Evolutionary conservation across 2,888 invertebrate genomes (phyloP).

Genomic region (Hemistola chrysoprasaria): DNA sequence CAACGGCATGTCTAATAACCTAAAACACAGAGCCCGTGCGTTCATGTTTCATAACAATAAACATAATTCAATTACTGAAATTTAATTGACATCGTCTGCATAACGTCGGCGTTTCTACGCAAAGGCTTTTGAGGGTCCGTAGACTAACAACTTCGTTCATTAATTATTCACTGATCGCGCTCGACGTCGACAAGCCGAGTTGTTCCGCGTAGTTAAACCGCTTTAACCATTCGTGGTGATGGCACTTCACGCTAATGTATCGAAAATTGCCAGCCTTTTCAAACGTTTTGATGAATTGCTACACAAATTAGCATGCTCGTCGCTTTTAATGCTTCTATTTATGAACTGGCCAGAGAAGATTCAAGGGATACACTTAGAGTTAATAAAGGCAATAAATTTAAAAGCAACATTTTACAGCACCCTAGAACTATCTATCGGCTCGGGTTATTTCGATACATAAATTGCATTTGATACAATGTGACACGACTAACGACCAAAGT

Average conservation of each 20-base stretch:
- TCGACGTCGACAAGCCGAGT: conserved; percentile 32
- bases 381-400: conserved; percentile 5
- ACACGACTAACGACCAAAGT: neutral
- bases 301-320: conserved; percentile 18
- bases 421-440: conserved; percentile 35
- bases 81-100: conserved; percentile 38
- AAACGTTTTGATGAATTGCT: conserved; percentile 48
- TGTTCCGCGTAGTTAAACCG: conserved; percentile 47
- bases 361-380: no score
- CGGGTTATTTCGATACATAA: conserved; percentile 45
- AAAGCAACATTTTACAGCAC: conserved; percentile 1
- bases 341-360: no score
- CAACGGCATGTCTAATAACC: no score
- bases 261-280: conserved; percentile 42
- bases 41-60: conserved; percentile 38
- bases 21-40: neutral
- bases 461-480: conserved; percentile 44
- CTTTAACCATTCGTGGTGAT: conserved; percentile 37
- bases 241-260: conserved; percentile 37
- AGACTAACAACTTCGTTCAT: conserved; percentile 41
- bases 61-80: conserved; percentile 34
- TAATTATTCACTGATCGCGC: conserved; percentile 41
- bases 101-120: conserved; percentile 29
- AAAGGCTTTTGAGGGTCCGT: conserved; percentile 21
- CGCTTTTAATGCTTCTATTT: no score